Percentiles rank a stretch among this genome's conserved stretches.
These are phyloP conservation scores for Pseudomugil gertrudae DNA, from an alignment of 2,797 vertebrate genomes.

Conservation along the genomic window DNA sequence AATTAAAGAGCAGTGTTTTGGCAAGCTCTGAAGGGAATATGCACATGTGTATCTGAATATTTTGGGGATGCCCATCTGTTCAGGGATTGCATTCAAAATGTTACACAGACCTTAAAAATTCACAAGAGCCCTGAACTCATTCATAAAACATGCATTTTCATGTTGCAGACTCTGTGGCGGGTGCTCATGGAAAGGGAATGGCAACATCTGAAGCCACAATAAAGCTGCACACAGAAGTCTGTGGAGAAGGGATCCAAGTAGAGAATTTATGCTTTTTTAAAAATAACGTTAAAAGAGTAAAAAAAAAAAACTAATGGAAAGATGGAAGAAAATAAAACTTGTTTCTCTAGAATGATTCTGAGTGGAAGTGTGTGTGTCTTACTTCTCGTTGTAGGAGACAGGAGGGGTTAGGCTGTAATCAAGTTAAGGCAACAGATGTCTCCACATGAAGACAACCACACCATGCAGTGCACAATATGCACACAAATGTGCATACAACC, in stretches of 20 bases:
- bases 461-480: slow-evolving; percentile 44
- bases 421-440: slow-evolving; percentile 79
- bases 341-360: slow-evolving; percentile 7
- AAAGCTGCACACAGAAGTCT: slow-evolving; percentile 47
- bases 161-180: slow-evolving; percentile 54
- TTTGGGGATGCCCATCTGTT: slow-evolving; percentile 78
- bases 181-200: slow-evolving; percentile 36
- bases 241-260: slow-evolving; percentile 28
- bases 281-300: slow-evolving; percentile 19
- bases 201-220: slow-evolving; percentile 61
- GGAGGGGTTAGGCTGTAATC: slow-evolving; percentile 71
- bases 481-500: slow-evolving; percentile 56
- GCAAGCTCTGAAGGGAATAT: slow-evolving; percentile 71
- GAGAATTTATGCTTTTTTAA: slow-evolving; percentile 22
- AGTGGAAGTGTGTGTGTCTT: slow-evolving; percentile 22
- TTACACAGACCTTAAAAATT: slow-evolving; percentile 64
- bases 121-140: slow-evolving; percentile 69
- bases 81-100: slow-evolving; percentile 67
- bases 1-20: slow-evolving; percentile 74
- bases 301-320: slow-evolving; percentile 28
- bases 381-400: slow-evolving; percentile 44
- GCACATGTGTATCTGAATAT: slow-evolving; percentile 69
- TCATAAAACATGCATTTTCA: slow-evolving; percentile 80
- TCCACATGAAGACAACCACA: slow-evolving; percentile 75
- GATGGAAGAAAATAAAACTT: slow-evolving; percentile 7